Conservation (phyloP, 2,113 vertebrate species). For the Excalfactoria chinensis region DNA sequence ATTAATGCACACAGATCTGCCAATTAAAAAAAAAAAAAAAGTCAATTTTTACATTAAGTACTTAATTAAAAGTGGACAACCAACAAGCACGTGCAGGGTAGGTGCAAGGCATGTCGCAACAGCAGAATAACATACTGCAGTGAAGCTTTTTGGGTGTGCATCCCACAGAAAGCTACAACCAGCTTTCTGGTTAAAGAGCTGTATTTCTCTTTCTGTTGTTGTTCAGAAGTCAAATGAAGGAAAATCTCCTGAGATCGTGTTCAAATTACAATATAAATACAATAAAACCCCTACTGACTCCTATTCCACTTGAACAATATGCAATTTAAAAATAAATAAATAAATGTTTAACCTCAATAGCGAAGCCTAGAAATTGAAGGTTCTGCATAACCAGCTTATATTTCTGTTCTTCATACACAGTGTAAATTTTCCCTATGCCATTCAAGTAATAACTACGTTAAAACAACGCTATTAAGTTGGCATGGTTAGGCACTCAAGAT, state of each 20-base stretch:
- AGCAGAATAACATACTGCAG: not conserved
- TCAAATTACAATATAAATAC: not conserved
- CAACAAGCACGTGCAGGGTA: not conserved
- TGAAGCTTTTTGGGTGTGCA: not conserved
- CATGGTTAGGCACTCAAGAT: constrained; percentile 36
- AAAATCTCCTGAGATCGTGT: not conserved
- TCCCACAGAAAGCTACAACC: not conserved
- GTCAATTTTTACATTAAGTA: not conserved
- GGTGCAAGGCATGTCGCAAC: not conserved
- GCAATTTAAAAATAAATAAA: not conserved
- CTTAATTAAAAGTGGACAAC: not conserved
- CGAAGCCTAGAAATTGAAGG: not conserved
- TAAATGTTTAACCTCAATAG: not conserved
- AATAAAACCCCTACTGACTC: not conserved
- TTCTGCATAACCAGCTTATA: not conserved
- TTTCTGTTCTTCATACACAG: not conserved
- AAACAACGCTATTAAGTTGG: not conserved
- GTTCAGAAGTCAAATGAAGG: not conserved
- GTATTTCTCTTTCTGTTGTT: not conserved
- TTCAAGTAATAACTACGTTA: not conserved
- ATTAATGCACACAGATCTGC: not conserved
- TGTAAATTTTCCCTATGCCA: not conserved
- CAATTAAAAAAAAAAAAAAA: not conserved
- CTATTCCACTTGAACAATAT: not conserved
- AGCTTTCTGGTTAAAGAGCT: not conserved